Conservation (phyloP, 1,140 invertebrate species). For the Oryctes rhinoceros region DNA sequence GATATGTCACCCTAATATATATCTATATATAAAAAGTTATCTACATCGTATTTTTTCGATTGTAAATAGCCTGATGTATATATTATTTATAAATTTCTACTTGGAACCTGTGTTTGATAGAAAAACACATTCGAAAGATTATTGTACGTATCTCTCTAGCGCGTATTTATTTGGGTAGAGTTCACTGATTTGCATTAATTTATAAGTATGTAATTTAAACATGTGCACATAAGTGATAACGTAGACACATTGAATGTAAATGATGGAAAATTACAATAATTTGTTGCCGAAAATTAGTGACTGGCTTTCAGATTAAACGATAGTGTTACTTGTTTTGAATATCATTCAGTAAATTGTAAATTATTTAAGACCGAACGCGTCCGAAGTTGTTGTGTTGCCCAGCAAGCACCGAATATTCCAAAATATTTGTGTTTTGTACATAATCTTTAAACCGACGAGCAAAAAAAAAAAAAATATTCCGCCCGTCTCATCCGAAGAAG, state of each 20-base stretch:
- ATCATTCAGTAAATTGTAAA: background rate
- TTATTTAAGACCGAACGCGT: background rate
- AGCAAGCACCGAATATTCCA: background rate
- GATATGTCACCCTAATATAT: background rate
- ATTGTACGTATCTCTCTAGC: background rate
- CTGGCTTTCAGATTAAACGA: background rate
- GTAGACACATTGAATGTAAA: background rate
- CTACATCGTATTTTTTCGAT: background rate
- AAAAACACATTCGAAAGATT: no score
- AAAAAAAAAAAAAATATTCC: no score
- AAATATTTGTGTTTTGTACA: background rate
- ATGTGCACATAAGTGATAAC: background rate
- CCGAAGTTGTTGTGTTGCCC: no score
- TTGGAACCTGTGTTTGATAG: background rate
- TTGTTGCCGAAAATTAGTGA: constrained; percentile 1
- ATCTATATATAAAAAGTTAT: background rate
- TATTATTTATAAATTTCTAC: background rate
- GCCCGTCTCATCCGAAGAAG: no score
- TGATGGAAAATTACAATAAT: constrained; percentile 31
- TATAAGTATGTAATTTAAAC: background rate
- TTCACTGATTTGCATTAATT: constrained; percentile 2
- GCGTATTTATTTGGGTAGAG: background rate
- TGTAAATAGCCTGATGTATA: background rate
- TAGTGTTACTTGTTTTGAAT: constrained; percentile 24
- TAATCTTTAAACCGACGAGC: no score